Conservation (phyloP, 2,797 vertebrate genomes). For the Hemibagrus guttatus region DNA sequence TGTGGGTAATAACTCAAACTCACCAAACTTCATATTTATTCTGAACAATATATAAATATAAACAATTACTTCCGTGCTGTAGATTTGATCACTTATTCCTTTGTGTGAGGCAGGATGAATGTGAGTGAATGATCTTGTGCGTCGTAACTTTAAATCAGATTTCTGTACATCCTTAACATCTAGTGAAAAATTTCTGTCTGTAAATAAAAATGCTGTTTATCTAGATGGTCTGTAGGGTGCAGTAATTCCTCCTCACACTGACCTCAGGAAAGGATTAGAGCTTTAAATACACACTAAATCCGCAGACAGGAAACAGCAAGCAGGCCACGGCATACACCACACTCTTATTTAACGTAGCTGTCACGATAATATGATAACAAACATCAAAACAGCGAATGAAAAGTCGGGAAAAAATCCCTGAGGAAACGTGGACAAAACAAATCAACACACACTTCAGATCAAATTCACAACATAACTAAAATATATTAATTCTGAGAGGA, state of each 20-base stretch:
- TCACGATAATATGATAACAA: background rate
- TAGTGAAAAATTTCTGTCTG: background rate
- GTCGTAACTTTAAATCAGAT: background rate
- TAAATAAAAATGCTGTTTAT: background rate
- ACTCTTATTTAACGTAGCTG: background rate
- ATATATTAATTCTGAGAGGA: background rate
- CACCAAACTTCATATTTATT: background rate
- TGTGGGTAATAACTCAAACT: background rate
- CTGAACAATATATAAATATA: background rate
- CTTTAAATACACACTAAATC: slow-evolving; percentile 24
- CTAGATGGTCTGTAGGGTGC: background rate
- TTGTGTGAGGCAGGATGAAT: background rate
- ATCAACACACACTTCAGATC: background rate
- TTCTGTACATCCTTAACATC: background rate
- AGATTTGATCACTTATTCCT: background rate
- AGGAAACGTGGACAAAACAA: background rate
- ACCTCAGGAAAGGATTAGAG: slow-evolving; percentile 2
- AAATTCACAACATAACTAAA: background rate
- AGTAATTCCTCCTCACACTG: background rate
- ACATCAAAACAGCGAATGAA: background rate
- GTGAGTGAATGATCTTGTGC: background rate
- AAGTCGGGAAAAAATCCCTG: background rate
- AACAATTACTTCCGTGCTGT: background rate
- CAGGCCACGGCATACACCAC: background rate
- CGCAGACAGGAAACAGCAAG: background rate